Conservation (phyloP, 2,113 vertebrate genomes). For the Gymnarchus niloticus region DNA sequence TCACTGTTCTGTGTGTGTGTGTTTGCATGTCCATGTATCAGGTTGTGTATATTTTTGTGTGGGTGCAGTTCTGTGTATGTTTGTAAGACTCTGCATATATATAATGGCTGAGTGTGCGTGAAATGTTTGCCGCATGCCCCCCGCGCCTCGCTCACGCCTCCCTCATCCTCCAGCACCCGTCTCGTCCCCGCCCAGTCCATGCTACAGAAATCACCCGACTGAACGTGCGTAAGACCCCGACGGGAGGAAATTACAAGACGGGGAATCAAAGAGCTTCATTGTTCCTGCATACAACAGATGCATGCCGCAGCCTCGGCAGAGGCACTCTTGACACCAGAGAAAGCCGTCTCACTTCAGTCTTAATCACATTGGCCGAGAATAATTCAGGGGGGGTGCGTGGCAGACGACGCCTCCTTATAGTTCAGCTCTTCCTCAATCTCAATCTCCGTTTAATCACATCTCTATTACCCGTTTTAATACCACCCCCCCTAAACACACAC, state of each 20-base stretch:
- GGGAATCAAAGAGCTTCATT: not conserved
- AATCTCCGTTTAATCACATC: constrained; percentile 51
- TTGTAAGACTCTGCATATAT: not conserved
- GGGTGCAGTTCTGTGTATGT: not conserved
- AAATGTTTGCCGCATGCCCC: not conserved
- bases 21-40: too few species aligned
- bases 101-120: not conserved
- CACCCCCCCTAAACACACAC: not conserved
- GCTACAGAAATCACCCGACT: not conserved
- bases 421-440: constrained; percentile 34
- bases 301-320: too few species aligned
- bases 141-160: not conserved
- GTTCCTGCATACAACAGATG: not conserved
- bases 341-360: constrained; percentile 16
- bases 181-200: not conserved
- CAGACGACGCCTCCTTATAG: constrained; percentile 27
- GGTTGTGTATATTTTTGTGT: not conserved
- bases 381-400: not conserved
- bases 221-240: not conserved
- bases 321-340: not conserved
- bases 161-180: not conserved
- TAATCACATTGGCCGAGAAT: constrained; percentile 34
- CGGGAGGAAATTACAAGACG: not conserved
- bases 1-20: constrained; percentile 19
- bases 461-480: not conserved